These are phyloP conservation scores for Eugnorisma glareosa DNA, from an alignment of 2,888 invertebrate species.

Conservation along the genomic window DNA sequence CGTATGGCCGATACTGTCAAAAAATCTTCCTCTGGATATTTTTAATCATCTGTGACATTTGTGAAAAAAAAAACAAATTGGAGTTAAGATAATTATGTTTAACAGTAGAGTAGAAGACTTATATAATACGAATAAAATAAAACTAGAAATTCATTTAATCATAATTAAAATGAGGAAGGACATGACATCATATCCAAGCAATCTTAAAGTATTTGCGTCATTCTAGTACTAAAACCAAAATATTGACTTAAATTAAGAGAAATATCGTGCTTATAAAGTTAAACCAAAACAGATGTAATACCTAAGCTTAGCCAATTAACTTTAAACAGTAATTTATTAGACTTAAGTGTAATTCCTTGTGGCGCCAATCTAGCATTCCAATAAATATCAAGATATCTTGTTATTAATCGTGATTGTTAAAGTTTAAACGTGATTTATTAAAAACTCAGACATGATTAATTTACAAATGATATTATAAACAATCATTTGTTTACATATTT, in stretches of 20 bases:
- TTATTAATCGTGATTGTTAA: constrained; percentile 40
- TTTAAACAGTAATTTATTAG: constrained; percentile 40
- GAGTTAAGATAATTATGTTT: neutral
- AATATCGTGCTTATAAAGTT: constrained; percentile 4
- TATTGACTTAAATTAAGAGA: neutral
- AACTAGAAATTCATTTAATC: neutral
- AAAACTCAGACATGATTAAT: constrained; percentile 23
- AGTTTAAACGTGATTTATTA: constrained; percentile 36
- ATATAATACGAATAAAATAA: neutral
- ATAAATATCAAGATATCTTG: constrained; percentile 21
- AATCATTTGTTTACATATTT: constrained; percentile 26
- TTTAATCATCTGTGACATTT: too few relatives aligned
- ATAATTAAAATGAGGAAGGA: neutral
- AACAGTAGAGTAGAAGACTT: neutral
- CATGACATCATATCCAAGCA: neutral
- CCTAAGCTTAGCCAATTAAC: constrained; percentile 35
- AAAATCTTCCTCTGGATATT: too few relatives aligned
- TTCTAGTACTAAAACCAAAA: neutral
- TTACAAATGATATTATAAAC: neutral
- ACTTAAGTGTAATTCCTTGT: constrained; percentile 26
- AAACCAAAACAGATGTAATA: neutral
- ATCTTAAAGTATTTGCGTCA: neutral
- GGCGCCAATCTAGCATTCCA: constrained; percentile 43
- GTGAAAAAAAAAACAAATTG: neutral
- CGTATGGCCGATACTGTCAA: too few relatives aligned